These are phyloP conservation scores for Magallana ariakensis DNA, from an alignment of 1,140 invertebrate species.

Conservation along the genomic window DNA sequence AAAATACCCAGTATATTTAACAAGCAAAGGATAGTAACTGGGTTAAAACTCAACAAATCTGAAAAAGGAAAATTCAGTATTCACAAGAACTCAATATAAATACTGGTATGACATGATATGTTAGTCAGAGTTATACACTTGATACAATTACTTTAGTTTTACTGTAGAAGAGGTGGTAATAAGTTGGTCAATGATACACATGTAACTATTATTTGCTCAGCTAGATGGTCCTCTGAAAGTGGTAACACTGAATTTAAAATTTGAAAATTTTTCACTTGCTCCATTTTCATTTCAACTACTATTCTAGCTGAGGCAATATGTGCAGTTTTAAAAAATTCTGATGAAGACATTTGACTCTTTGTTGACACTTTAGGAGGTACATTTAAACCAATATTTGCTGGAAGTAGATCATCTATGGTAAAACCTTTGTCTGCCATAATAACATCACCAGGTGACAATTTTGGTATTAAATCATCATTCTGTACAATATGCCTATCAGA, in stretches of 20 bases:
- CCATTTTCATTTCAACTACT: constrained; percentile 25
- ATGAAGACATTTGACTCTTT: constrained; percentile 33
- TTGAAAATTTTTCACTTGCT: neutral
- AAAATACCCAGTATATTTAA: too few species aligned
- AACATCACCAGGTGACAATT: constrained; percentile 35
- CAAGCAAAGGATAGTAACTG: too few species aligned
- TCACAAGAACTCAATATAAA: too few species aligned
- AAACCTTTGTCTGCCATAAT: constrained; percentile 54
- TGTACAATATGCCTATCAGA: constrained; percentile 30
- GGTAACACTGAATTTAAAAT: neutral
- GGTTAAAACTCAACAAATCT: too few species aligned
- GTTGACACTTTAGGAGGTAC: constrained; percentile 34
- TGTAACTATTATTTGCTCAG: constrained; percentile 42
- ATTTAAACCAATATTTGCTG: constrained; percentile 36
- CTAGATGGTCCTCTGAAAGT: constrained; percentile 39
- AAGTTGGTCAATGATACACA: constrained; percentile 45
- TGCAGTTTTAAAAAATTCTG: neutral
- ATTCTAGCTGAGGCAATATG: constrained; percentile 8
- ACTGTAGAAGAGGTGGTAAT: constrained; percentile 42
- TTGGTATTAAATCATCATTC: constrained; percentile 25
- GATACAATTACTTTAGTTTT: neutral
- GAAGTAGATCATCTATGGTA: constrained; percentile 45
- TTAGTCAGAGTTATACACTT: too few species aligned
- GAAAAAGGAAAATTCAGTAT: too few species aligned
- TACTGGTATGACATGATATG: too few species aligned